Evolutionary conservation across 2,888 invertebrate species (phyloP), one percentile per base, ranked within the genome.

Genomic region (Yponomeuta plumbellus): DNA sequence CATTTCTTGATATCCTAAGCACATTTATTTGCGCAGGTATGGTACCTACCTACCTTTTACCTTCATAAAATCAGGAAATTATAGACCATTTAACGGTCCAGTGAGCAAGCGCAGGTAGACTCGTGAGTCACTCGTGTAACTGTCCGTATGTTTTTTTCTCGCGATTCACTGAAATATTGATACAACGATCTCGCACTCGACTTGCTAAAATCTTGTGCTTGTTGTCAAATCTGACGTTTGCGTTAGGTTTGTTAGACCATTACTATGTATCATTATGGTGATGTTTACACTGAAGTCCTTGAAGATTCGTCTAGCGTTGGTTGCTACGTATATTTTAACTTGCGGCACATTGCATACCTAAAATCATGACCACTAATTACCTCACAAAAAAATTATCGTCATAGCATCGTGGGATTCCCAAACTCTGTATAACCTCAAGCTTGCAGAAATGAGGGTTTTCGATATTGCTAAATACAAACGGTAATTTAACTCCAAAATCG

Each of bases 121-220:
- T 74, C 76, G 83, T 88, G 87, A 90, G 81, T 89, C 88, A 89
- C 77, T 79, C 75, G 80, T 83, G 79, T 88, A 89, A 89, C 90
- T 88, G 89, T 89, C 80, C 44, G 17, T 52, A 52, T 17, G 69
- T 80, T 80, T 84, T 86, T 85, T 86, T 84, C 80, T 75, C 76
- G 71, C 81, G 77, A 82, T 85, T 82, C 81, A 80, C 75, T 71
- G 75, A 79, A 80, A 73, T 83, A 78, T 87, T 86, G 84, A 78
- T 79, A 13, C 44, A 52, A 52, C 44, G 17, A 52, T 17, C 44
- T 52, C 44, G 17, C 44, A 52, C 44, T 52, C 44, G 44, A 22
- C 20, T 11, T 22, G 58, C 58, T 58, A 58, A 58, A 22, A 58
- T 22, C 58, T 21, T 21, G 58, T 17, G 5, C 17, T 13, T 52